phyloP scores from a whole-genome alignment of 2,797 vertebrate species.

The Bovichtus diacanthus region DNA sequence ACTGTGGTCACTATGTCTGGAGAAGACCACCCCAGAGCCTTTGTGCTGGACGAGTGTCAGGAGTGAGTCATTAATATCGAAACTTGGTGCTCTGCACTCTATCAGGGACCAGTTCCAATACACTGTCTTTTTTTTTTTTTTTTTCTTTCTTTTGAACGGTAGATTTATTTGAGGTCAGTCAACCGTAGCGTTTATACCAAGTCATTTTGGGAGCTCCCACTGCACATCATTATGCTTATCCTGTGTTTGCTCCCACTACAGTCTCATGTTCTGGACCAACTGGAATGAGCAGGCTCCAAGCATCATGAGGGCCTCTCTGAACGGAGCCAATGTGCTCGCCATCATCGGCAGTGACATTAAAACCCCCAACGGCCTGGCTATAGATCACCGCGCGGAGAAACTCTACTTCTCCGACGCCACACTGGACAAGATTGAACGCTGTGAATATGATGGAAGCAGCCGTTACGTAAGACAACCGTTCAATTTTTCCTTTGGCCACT shows the following conservation, averaged over 20 bases:
- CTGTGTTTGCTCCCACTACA: slow-evolving; percentile 61
- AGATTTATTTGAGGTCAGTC: slow-evolving; percentile 49
- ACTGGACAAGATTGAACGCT: slow-evolving; percentile 97
- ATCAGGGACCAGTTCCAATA: slow-evolving; percentile 24
- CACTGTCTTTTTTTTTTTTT: not conserved
- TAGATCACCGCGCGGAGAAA: slow-evolving; percentile 96
- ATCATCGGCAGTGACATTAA: slow-evolving; percentile 96
- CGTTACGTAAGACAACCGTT: slow-evolving; percentile 89
- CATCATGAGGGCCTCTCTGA: slow-evolving; percentile 96
- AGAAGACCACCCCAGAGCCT: slow-evolving; percentile 96
- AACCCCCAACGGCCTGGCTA: slow-evolving; percentile 95
- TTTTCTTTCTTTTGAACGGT: slow-evolving; percentile 16
- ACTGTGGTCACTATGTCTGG: slow-evolving; percentile 98
- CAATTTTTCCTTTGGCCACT: not conserved
- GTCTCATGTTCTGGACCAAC: slow-evolving; percentile 99
- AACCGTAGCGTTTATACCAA: slow-evolving; percentile 19
- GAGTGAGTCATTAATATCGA: slow-evolving; percentile 86
- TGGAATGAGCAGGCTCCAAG: slow-evolving; percentile 98
- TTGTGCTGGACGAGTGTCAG: slow-evolving; percentile 97
- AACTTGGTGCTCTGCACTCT: slow-evolving; percentile 27
- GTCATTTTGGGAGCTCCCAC: slow-evolving; percentile 20
- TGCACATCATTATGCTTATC: slow-evolving; percentile 23
- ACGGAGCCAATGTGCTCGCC: slow-evolving; percentile 92
- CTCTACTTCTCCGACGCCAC: slow-evolving; percentile 98
- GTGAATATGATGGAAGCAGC: slow-evolving; percentile 94